Conservation (phyloP, 2,888 invertebrate species). For the Dyspetes luteomarginatus region DNA sequence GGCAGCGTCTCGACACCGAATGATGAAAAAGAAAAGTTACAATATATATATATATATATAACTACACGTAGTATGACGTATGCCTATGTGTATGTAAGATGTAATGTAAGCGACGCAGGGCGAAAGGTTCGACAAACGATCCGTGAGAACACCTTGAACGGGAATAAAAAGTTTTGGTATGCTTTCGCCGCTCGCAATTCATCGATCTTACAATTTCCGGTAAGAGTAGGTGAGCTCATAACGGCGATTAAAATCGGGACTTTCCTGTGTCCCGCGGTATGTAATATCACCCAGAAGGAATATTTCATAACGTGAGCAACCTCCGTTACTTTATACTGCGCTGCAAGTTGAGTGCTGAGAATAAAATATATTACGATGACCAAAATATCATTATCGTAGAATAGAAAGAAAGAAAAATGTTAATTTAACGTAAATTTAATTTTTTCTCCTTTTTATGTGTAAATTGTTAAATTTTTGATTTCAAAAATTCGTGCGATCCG, state of each 20-base stretch:
- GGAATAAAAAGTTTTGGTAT: constrained; percentile 66
- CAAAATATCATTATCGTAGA: too few relatives aligned
- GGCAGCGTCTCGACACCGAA: too few relatives aligned
- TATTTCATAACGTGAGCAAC: constrained; percentile 10
- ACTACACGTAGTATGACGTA: neutral
- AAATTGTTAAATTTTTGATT: too few relatives aligned
- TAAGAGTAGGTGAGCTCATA: constrained; percentile 45
- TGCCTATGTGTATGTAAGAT: neutral
- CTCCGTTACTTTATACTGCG: neutral
- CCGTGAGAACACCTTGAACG: constrained; percentile 62
- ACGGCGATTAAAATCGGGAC: constrained; percentile 69
- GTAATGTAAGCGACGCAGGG: constrained; percentile 7
- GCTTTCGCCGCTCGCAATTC: constrained; percentile 68
- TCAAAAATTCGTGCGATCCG: too few relatives aligned
- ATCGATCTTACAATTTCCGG: constrained; percentile 79
- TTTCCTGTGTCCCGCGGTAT: constrained; percentile 67
- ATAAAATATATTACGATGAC: neutral
- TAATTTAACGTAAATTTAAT: too few relatives aligned
- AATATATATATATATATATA: neutral
- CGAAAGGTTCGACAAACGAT: constrained; percentile 50
- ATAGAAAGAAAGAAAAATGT: too few relatives aligned
- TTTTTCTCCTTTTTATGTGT: too few relatives aligned
- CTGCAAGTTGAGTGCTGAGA: neutral
- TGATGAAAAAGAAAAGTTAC: too few relatives aligned
- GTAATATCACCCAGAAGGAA: neutral